Percentiles rank a stretch among this genome's conserved stretches.
Conservation (phyloP, 2,113 vertebrate species). For the Proterorhinus semilunaris region DNA sequence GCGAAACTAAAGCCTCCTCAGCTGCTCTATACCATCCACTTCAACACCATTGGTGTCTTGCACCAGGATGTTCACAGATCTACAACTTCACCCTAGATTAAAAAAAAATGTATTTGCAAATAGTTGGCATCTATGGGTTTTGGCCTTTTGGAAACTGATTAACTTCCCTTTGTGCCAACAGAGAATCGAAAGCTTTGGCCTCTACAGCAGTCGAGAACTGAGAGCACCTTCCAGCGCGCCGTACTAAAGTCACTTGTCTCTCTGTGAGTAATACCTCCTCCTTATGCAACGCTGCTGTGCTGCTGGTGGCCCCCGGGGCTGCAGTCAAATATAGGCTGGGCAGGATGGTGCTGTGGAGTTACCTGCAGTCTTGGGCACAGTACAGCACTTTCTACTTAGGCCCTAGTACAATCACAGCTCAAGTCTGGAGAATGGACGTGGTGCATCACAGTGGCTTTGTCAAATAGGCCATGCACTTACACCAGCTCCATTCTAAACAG, state of each 20-base stretch:
- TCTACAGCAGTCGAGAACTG: slow-evolving; percentile 5
- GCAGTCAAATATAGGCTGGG: slow-evolving; percentile 45
- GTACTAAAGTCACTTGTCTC: slow-evolving; percentile 60
- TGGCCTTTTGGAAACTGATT: too few relatives aligned
- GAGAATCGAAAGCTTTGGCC: background rate
- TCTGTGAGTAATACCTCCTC: slow-evolving; percentile 61
- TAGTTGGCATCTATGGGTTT: too few relatives aligned
- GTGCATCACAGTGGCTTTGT: background rate
- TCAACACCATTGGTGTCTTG: too few relatives aligned
- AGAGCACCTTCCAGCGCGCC: slow-evolving; percentile 8
- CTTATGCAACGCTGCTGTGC: slow-evolving; percentile 66
- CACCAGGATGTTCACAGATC: too few relatives aligned
- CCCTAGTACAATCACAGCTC: slow-evolving; percentile 28
- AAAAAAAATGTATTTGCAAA: too few relatives aligned
- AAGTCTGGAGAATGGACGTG: slow-evolving; percentile 1
- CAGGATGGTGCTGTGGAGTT: slow-evolving; percentile 44
- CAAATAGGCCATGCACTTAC: too few relatives aligned
- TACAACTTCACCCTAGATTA: too few relatives aligned
- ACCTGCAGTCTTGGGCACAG: slow-evolving; percentile 22
- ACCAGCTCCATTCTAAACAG: too few relatives aligned
- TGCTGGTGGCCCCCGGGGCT: slow-evolving; percentile 62
- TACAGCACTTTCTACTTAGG: slow-evolving; percentile 26
- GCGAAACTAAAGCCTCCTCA: too few relatives aligned
- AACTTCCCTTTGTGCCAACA: too few relatives aligned
- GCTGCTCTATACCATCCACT: too few relatives aligned